Evolutionary conservation across 2,113 vertebrate genomes (phyloP).

Genomic region (Corydoras maculifer): DNA sequence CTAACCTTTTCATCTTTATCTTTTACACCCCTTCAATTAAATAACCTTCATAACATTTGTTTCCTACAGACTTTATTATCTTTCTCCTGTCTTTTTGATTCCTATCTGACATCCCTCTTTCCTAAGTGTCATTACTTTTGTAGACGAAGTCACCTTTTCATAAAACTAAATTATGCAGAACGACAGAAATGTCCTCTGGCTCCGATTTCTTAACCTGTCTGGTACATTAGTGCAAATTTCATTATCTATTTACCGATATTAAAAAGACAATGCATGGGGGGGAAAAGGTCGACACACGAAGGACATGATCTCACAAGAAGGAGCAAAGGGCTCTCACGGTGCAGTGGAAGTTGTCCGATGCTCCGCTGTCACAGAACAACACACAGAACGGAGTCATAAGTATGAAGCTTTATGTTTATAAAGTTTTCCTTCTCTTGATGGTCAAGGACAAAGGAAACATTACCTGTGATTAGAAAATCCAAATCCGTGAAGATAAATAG

Average conservation of each 20-base stretch:
- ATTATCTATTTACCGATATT: slow-evolving; percentile 16
- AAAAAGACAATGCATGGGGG: slow-evolving; percentile 20
- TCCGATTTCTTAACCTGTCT: slow-evolving; percentile 20
- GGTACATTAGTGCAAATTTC: slow-evolving; percentile 19
- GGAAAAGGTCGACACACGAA: neutral
- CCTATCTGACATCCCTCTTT: neutral
- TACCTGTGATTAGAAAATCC: slow-evolving; percentile 9
- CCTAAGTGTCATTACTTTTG: slow-evolving; percentile 24
- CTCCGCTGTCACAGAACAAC: slow-evolving; percentile 22
- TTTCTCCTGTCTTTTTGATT: slow-evolving; percentile 17
- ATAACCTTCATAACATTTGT: slow-evolving; percentile 1
- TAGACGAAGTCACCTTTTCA: slow-evolving; percentile 37
- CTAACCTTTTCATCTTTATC: neutral
- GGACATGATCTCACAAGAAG: neutral
- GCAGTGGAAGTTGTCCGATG: neutral
- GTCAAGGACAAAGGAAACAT: slow-evolving; percentile 22
- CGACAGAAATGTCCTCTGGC: slow-evolving; percentile 15
- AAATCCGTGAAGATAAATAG: neutral
- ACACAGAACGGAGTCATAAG: neutral
- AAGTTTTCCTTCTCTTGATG: neutral
- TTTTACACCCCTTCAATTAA: slow-evolving; percentile 2
- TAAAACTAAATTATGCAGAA: slow-evolving; percentile 34
- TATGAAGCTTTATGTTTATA: neutral
- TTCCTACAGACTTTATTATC: slow-evolving; percentile 13
- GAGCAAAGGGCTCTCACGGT: slow-evolving; percentile 8